Conservation (phyloP, 2,888 invertebrate genomes). For the Toxonevra muliebris region DNA sequence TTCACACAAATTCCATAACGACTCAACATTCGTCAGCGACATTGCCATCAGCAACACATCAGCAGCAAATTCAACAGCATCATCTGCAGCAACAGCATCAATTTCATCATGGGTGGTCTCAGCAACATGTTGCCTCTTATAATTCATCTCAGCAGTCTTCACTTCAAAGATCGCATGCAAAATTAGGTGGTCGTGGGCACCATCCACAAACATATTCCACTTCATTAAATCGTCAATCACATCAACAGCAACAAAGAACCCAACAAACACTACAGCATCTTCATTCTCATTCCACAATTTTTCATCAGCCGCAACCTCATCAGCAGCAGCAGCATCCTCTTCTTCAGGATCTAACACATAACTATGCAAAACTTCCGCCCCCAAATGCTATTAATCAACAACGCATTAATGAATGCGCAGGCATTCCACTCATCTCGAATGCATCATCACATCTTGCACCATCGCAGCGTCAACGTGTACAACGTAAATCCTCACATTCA, state of each 20-base stretch:
- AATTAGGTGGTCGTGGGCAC: neutral
- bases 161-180: neutral
- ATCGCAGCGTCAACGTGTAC: conserved; percentile 62
- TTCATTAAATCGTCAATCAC: too few relatives aligned
- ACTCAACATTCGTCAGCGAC: neutral
- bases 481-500: conserved; percentile 48
- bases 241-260: too few relatives aligned
- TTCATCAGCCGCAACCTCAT: conserved; percentile 30
- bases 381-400: conserved; percentile 55
- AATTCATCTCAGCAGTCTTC: neutral
- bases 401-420: conserved; percentile 75
- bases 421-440: conserved; percentile 83
- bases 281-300: neutral
- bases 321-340: conserved; percentile 14
- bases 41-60: conserved; percentile 13
- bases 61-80: neutral
- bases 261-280: neutral
- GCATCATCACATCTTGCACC: conserved; percentile 68
- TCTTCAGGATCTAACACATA: conserved; percentile 37
- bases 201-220: neutral
- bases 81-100: neutral
- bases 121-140: neutral
- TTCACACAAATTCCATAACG: neutral
- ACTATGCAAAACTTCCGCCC: conserved; percentile 49
- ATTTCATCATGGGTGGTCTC: neutral